Percentiles rank a stretch among this genome's conserved stretches.
Evolutionary conservation across 2,888 invertebrate species (phyloP).

Genomic region (Cataglyphis albicans): DNA sequence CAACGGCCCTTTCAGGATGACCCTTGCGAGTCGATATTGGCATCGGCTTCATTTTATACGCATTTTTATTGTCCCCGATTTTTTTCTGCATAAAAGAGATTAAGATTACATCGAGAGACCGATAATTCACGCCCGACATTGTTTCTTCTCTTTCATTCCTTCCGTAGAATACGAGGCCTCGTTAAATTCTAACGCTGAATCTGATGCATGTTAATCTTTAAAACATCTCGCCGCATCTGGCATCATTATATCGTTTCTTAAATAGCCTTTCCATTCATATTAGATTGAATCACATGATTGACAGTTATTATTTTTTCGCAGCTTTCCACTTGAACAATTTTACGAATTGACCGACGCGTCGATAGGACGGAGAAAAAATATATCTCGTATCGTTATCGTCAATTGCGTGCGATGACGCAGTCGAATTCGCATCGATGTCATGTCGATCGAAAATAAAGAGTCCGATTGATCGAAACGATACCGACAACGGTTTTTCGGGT

Average conservation of each 20-base stretch:
- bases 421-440: background rate
- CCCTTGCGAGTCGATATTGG: background rate
- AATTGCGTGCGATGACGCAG: background rate
- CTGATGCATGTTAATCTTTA: background rate
- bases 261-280: background rate
- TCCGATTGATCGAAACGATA: background rate
- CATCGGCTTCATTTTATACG: background rate
- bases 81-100: background rate
- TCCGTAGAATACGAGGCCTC: background rate
- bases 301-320: background rate
- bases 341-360: background rate
- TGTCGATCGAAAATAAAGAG: background rate
- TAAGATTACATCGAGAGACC: background rate
- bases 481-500: conserved; percentile 13
- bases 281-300: background rate
- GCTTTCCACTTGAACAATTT: background rate
- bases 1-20: conserved; percentile 48
- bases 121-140: background rate
- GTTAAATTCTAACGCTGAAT: background rate
- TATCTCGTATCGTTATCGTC: background rate
- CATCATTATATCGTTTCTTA: background rate
- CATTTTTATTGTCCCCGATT: conserved; percentile 1
- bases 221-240: background rate
- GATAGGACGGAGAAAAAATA: background rate
- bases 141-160: background rate